A percentile compares a stretch with the other conserved stretches of the same genome.
Evolutionary conservation across 2,888 invertebrate genomes (phyloP).

Genomic region (Caenorhabditis japonica): DNA sequence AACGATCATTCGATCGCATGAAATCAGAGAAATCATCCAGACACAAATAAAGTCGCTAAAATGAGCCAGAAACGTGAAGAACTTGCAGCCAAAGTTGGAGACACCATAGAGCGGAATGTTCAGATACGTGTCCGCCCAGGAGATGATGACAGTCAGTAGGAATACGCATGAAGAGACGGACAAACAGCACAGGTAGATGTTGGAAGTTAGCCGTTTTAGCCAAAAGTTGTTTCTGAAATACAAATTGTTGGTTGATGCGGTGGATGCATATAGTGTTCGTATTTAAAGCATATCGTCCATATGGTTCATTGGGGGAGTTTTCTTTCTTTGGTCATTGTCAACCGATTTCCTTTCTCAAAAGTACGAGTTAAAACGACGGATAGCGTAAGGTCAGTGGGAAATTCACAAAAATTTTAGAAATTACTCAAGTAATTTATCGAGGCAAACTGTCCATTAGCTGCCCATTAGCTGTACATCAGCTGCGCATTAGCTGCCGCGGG

Average conservation of each 20-base stretch:
- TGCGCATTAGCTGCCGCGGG: no score
- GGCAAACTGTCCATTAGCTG: no score
- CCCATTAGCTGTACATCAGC: no score
- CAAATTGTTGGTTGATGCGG: not conserved
- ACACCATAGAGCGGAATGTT: slow-evolving; percentile 68
- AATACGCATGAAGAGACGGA: slow-evolving; percentile 75
- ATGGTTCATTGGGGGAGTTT: not conserved
- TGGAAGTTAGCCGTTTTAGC: slow-evolving; percentile 75
- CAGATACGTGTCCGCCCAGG: slow-evolving; percentile 73
- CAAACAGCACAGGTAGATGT: slow-evolving; percentile 74
- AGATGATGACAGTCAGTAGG: slow-evolving; percentile 70
- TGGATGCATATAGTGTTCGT: not conserved
- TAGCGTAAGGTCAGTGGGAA: no score
- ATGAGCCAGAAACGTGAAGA: slow-evolving; percentile 75
- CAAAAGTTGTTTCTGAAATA: slow-evolving; percentile 75
- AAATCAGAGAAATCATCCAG: slow-evolving; percentile 76
- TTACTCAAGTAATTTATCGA: no score
- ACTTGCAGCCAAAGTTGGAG: slow-evolving; percentile 67
- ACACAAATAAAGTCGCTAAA: slow-evolving; percentile 74
- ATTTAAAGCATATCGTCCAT: no score
- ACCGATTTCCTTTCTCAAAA: no score
- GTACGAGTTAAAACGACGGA: no score
- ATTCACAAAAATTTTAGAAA: no score
- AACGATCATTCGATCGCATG: slow-evolving; percentile 72
- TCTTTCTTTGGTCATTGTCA: no score